Base-by-base conservation (phyloP, 2,888 invertebrate genomes). In the Ectemnius continuus region DNA sequence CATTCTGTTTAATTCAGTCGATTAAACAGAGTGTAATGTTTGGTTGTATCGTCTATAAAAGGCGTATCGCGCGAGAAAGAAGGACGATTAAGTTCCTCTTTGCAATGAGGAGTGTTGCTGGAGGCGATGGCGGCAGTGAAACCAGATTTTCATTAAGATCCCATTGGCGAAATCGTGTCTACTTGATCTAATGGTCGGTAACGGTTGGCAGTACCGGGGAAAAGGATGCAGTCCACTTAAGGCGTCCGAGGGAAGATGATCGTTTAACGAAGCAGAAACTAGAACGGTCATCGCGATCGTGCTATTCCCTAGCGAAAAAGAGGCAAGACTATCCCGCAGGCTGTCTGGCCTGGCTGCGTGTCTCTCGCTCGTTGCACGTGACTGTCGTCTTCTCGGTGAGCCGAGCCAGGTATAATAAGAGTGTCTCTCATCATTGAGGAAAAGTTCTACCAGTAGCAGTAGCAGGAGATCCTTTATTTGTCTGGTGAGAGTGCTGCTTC, bases 251-350 rank as follows among this genome's bases (percentile, higher is more conserved):
- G 69, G 73, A 70, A 79, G 76, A 75, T 68, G 79, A 80, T 77
- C 78, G 79, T 83, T 83, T 79, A 86, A 84, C 84, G 78, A 82
- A 82, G 81, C 76, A 79, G 77, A 84, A 86, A 85, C 86, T 83
- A 74, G 85, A 81, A 78, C 84, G 70, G 75, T 70, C 78, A 74
- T 86, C 78, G 73, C 73, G 75, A 70, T 70, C 70, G 61, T 45
- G 73, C 61, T 52, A 74, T 65, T 61, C 59, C 16, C 69, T 48
- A 64, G 6, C 47, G 18, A 63, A 23, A 28, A 13, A 56, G 75
- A 64, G 52, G 28, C 46, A 52, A 16, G 48, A 28, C 47, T 4
- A 18, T 13, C 3, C 36, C 5, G 6, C 8, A 36, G 36, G 36
- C 36, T 36, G 8, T 36, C 23, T 23, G 36, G n/a, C n/a, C 28